Base-by-base conservation (phyloP, 2,888 invertebrate genomes). In the Andricus curvator region DNA sequence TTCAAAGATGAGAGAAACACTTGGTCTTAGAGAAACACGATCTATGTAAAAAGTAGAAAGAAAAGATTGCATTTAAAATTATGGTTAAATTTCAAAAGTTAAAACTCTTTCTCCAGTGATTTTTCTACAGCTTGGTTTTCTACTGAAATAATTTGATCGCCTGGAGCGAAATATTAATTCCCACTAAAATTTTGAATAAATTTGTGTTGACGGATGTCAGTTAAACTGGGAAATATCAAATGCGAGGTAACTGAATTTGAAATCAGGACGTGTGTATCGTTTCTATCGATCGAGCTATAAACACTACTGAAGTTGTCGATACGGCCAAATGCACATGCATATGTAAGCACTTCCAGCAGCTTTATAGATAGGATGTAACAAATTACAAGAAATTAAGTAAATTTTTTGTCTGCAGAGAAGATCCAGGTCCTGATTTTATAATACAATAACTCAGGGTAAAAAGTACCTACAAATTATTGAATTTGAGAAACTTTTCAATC, bases 261-360 rank as follows among this genome's bases (percentile, higher is more conserved):
- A 70, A n/a, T 70, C 70, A 29, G 33, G 33, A 22, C 48, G 29
- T 29, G 70, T 29, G 60, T 22, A 70, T 70, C 20, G 29, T 70
- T 70, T n/a, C 51, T 33, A 70, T 70, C 51, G 70, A 51, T 70
- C 51, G 48, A 33, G 70, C 70, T 70, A 70, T 56, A 70, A 70
- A 70, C 51, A 70, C 70, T 68, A 48, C 48, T 51, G 29, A 29
- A 70, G 51, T 51, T 48, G 48, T 70, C 51, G 70, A 51, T 70
- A n/a, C 51, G 70, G 51, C 29, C 51, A 70, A 33, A 56, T 70
- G 51, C 51, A 70, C 51, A n/a, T 70, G 70, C 70, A 70, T 51
- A 22, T 51, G 51, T 70, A 51, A 70, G 29, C 48, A 48, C 25
- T 48, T 68, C 29, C 3, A 70, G 48, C 29, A 70, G 33, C 33